Base-by-base conservation (phyloP, 2,113 vertebrate genomes). In the Poeciliopsis turrubarensis region DNA sequence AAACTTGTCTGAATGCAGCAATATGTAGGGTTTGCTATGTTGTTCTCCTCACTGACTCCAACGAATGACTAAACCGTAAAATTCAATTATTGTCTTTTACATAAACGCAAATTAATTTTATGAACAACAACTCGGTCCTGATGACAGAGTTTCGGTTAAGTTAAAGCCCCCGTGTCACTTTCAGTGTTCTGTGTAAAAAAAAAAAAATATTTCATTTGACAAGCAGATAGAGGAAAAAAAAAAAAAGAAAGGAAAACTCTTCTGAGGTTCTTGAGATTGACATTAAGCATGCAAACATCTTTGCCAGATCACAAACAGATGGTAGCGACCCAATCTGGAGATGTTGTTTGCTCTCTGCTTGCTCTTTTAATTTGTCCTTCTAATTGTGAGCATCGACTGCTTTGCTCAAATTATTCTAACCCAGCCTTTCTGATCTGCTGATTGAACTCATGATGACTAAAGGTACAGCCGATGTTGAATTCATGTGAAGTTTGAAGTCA, bases 261-360 rank as follows among this genome's bases (percentile, higher is more conserved):
- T 81, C 80, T 86, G 70, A 57, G 73, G 63, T 47, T 65, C 27
- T 75, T 78, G 66, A 84, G 73, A 78, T 61, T 76, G 89, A 92
- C 87, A 82, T 32, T 77, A 68, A 86, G 73, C 86, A 84, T 74
- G 85, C 85, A 44, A n/a, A 44, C 70, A 65, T 78, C 86, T 79
- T 34, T 79, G 68, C 47, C 31, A 75, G 80, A 91, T 91, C 77
- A 88, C 89, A 85, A 91, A 89, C 87, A 93, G 89, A 93, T 92
- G 91, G 79, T 76, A 54, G 77, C 69, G 34, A 77, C 71, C 65
- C 74, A 82, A 79, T 81, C 63, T 62, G 86, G 85, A 77, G 89
- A 90, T 86, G 85, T 78, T 89, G 81, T 87, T 82, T 83, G 34
- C 74, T 65, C 51, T 77, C 63, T 37, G 60, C 65, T 75, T 54